Evolutionary conservation across 1,140 invertebrate species (phyloP), one percentile per base, ranked within the genome.

Genomic region (Platyura marginata): DNA sequence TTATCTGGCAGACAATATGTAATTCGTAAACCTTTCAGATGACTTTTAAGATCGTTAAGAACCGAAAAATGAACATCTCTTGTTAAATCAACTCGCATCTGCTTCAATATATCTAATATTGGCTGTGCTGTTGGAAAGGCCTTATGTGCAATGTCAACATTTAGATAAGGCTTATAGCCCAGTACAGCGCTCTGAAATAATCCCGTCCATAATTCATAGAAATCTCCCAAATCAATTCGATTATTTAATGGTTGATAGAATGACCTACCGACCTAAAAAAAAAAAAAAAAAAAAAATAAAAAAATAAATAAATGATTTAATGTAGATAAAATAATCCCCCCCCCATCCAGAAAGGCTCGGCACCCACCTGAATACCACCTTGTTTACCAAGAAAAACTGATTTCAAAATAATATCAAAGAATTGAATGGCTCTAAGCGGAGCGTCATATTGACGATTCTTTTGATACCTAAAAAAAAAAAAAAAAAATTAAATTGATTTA

Each of bases 391-490:
- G n/a, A n/a, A 64, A 67, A 11, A 58, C 70, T 48, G 78, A 74
- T 41, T 77, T 67, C 46, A 94, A 66, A 34, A 92, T 77, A 1
- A 94, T 74, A 58, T 94, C 88, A 2, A 94, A 54, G 39, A 77
- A 83, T 61, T 84, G 80, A 10, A 85, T 56, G 1, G 71, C 69
- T 29, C 77, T 74, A 52, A 75, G 73, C 3, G 85, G 79, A 21
- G 60, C 58, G 32, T 61, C 58, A 22, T 49, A 55, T 4, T 51
- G 41, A 47, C 46, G 62, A 50, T 46, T 56, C 50, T 47, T 57
- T 45, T 38, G 46, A 52, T 48, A 58, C 42, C 57, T 59, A 35
- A 44, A 48, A 15, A 8, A 3, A 3, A 40, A 25, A 2, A 40
- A 35, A 23, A 23, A n/a, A n/a, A n/a, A n/a, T n/a, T n/a, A n/a